Conservation (phyloP, 2,797 vertebrate genomes). For the Pagetopsis macropterus region DNA sequence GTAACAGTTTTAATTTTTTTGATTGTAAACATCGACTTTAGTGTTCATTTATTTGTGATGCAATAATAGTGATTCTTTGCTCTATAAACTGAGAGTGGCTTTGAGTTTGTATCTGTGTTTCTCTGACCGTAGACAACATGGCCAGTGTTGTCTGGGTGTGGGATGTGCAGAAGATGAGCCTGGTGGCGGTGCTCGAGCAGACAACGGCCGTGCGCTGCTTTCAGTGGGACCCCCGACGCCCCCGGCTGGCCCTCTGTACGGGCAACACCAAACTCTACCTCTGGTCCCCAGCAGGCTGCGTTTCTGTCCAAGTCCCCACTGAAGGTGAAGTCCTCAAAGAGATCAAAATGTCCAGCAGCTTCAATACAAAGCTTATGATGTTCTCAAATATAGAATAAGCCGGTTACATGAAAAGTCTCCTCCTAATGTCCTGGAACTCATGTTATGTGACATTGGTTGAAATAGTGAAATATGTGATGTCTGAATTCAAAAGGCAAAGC, state of each 20-base stretch:
- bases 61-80: not conserved
- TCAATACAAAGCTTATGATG: not conserved
- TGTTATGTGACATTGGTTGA: not conserved
- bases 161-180: conserved; percentile 90
- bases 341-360: not conserved
- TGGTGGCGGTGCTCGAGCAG: conserved; percentile 90
- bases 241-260: conserved; percentile 91
- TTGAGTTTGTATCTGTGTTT: conserved; percentile 21
- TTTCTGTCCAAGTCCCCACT: conserved; percentile 88
- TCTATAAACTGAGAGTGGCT: not conserved
- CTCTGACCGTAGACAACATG: conserved; percentile 86
- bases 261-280: conserved; percentile 88
- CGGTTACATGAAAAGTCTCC: not conserved
- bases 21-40: not conserved
- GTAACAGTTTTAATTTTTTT: not conserved
- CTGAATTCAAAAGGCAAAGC: not conserved
- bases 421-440: not conserved
- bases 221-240: conserved; percentile 91
- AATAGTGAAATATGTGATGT: not conserved
- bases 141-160: conserved; percentile 92
- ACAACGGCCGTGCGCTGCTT: conserved; percentile 86
- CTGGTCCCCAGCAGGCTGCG: conserved; percentile 91
- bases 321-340: conserved; percentile 85
- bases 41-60: not conserved
- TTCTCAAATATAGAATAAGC: not conserved